phyloP scores from a whole-genome alignment of 1,140 invertebrate genomes.

The Eumaeus atala region DNA sequence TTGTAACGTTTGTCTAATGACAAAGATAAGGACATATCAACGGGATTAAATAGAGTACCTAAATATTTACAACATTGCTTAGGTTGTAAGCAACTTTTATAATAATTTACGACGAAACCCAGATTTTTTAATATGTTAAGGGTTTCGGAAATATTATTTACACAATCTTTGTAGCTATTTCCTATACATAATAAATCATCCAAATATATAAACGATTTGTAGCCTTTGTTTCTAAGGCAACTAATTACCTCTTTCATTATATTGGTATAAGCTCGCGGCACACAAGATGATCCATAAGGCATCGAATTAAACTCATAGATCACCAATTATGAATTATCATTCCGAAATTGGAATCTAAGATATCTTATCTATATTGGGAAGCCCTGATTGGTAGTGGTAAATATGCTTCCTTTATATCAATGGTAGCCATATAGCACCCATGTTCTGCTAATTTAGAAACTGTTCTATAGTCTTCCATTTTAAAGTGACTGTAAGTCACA shows the following conservation, averaged over 20 bases:
- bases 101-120: constrained; percentile 27
- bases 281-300: constrained; percentile 14
- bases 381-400: constrained; percentile 13
- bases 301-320: constrained; percentile 12
- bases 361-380: no score
- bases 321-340: background rate
- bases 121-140: constrained; percentile 15
- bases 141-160: constrained; percentile 14
- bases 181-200: constrained; percentile 26
- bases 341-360: background rate
- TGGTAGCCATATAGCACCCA: constrained; percentile 15
- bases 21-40: constrained; percentile 12
- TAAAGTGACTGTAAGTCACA: constrained; percentile 23
- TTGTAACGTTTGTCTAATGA: constrained; percentile 13
- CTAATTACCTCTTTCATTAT: constrained; percentile 19
- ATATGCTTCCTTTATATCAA: constrained; percentile 28
- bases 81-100: constrained; percentile 23
- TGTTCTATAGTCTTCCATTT: constrained; percentile 33
- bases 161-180: background rate
- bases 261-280: constrained; percentile 17
- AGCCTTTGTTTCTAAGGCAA: constrained; percentile 14
- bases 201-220: constrained; percentile 22
- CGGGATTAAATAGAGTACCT: constrained; percentile 25
- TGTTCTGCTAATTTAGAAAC: constrained; percentile 17
- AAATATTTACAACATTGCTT: constrained; percentile 21